These are phyloP conservation scores for Porites evermanni DNA, from an alignment of 92 coral and sea anemone species.

Conservation along the genomic window DNA sequence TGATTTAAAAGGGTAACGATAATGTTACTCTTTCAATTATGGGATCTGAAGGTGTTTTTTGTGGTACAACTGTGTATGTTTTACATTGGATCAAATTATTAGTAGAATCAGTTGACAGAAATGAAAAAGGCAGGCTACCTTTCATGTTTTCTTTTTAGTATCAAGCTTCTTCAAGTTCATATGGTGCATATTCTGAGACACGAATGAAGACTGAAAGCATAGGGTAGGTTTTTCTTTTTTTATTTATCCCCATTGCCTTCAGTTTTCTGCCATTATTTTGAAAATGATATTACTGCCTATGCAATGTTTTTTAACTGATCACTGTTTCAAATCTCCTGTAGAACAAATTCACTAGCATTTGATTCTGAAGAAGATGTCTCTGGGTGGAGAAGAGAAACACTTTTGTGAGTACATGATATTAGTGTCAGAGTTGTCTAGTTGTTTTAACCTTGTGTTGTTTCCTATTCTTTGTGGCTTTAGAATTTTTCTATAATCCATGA, in stretches of 20 bases:
- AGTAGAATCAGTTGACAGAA: no score
- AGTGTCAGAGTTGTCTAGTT: no score
- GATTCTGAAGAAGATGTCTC: conserved; percentile 78
- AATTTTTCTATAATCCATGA: no score
- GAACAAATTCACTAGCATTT: conserved; percentile 71
- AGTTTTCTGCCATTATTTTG: background rate
- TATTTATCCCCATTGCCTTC: background rate
- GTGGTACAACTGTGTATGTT: no score
- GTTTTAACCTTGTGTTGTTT: no score
- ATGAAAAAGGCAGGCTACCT: background rate
- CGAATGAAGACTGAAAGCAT: conserved; percentile 46
- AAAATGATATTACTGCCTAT: background rate
- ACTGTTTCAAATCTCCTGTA: conserved; percentile 33
- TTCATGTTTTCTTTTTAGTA: conserved; percentile 30
- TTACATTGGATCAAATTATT: no score
- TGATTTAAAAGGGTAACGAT: no score
- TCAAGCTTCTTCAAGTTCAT: conserved; percentile 52
- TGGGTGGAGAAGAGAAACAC: conserved; percentile 59
- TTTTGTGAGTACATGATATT: conserved; percentile 56
- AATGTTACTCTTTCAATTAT: no score
- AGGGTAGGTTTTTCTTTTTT: conserved; percentile 32
- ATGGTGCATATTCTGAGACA: conserved; percentile 35
- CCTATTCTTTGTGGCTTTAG: no score
- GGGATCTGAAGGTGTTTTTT: no score
- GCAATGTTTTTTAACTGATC: background rate